Evolutionary conservation across 2,113 vertebrate species (phyloP).

Genomic region (Gadus macrocephalus): DNA sequence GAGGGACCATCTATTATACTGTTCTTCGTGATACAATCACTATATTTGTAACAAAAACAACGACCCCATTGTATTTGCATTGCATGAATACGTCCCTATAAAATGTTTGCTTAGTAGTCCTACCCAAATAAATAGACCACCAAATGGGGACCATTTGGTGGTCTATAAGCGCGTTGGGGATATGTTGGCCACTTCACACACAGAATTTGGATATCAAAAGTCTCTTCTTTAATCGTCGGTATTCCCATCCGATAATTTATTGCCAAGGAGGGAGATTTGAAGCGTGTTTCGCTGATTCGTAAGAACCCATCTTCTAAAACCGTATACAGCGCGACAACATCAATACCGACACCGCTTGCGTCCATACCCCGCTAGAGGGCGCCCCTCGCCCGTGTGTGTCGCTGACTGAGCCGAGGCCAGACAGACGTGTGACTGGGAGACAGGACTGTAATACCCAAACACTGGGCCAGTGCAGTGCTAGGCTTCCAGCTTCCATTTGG

Average conservation of each 20-base stretch:
- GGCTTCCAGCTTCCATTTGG: constrained; percentile 48
- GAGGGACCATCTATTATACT: too few relatives aligned
- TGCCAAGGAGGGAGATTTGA: constrained; percentile 27
- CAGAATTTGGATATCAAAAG: constrained; percentile 31
- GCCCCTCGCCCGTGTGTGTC: constrained; percentile 35
- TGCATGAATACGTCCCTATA: too few relatives aligned
- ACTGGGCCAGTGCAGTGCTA: constrained; percentile 28
- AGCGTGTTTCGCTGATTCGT: constrained; percentile 10
- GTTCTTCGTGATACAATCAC: too few relatives aligned
- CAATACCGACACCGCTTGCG: too few relatives aligned
- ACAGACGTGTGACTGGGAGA: constrained; percentile 36
- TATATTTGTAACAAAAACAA: too few relatives aligned
- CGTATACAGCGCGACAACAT: not conserved
- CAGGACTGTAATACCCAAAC: constrained; percentile 36
- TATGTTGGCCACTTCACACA: not conserved
- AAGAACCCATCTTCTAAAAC: too few relatives aligned
- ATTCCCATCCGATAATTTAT: constrained; percentile 8
- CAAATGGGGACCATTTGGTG: constrained; percentile 1
- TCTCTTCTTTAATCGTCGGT: not conserved
- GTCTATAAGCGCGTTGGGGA: not conserved
- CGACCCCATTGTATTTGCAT: too few relatives aligned
- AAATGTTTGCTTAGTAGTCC: too few relatives aligned
- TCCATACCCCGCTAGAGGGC: constrained; percentile 55
- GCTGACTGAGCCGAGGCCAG: constrained; percentile 2
- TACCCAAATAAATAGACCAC: too few relatives aligned